Evolutionary conservation across 2,888 invertebrate genomes (phyloP).

Genomic region (Griposia aprilina): DNA sequence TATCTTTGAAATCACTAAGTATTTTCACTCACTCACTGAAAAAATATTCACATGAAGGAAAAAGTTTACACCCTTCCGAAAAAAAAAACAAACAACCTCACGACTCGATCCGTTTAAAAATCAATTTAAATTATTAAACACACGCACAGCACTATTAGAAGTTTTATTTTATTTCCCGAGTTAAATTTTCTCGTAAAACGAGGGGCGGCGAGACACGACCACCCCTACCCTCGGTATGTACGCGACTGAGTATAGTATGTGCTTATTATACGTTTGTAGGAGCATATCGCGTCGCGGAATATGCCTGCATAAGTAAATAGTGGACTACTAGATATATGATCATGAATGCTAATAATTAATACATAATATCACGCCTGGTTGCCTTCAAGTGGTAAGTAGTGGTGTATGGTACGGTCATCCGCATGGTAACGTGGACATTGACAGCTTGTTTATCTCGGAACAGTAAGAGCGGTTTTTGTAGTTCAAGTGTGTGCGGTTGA

Average conservation of each 20-base stretch:
- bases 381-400: not conserved
- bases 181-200: slow-evolving; percentile 46
- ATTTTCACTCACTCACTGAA: slow-evolving; percentile 46
- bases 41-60: slow-evolving; percentile 24
- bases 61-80: slow-evolving; percentile 12
- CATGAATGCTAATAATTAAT: slow-evolving; percentile 44
- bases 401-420: not conserved
- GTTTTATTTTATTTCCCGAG: slow-evolving; percentile 44
- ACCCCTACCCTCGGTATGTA: slow-evolving; percentile 38
- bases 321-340: slow-evolving; percentile 29
- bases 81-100: slow-evolving; percentile 3
- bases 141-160: slow-evolving; percentile 50
- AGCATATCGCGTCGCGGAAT: slow-evolving; percentile 47
- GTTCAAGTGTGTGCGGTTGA: not conserved
- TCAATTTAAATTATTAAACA: not conserved
- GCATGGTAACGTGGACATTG: not conserved
- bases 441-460: not conserved
- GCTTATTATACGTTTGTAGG: slow-evolving; percentile 25
- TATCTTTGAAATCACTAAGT: slow-evolving; percentile 42
- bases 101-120: slow-evolving; percentile 25
- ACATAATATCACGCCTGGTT: not conserved
- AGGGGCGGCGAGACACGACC: slow-evolving; percentile 48
- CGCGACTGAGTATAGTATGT: slow-evolving; percentile 50
- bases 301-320: slow-evolving; percentile 57
- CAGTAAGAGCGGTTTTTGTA: not conserved